Evolutionary conservation across 2,888 invertebrate species (phyloP).

Genomic region (Zonitis immaculata): DNA sequence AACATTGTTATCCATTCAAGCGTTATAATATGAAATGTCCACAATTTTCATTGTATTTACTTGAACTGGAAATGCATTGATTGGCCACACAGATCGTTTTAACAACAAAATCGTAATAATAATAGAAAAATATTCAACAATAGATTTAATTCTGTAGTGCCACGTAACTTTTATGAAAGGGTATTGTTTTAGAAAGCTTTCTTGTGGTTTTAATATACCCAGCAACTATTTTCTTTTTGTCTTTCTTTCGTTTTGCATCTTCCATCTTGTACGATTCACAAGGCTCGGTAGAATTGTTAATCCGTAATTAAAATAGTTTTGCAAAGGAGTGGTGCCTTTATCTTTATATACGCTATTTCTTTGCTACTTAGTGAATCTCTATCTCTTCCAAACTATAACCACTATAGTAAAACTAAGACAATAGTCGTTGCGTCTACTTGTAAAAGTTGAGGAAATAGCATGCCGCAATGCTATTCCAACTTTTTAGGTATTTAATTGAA

Average conservation of each 20-base stretch:
- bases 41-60: conserved; percentile 39
- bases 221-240: conserved; percentile 24
- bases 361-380: conserved; percentile 33
- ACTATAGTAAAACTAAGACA: conserved; percentile 23
- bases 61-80: conserved; percentile 30
- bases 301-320: conserved; percentile 34
- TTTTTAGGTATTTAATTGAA: conserved; percentile 42
- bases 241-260: too few species aligned
- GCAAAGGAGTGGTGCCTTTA: conserved; percentile 26
- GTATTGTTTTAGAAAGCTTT: conserved; percentile 10
- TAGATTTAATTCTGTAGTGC: not conserved
- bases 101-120: not conserved
- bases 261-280: not conserved
- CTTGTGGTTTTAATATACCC: conserved; percentile 18
- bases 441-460: conserved; percentile 36
- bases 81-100: conserved; percentile 14
- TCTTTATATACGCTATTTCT: conserved; percentile 27
- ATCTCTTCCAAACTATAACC: conserved; percentile 2
- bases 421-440: conserved; percentile 32
- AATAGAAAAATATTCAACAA: not conserved
- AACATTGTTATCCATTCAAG: conserved; percentile 37
- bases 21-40: conserved; percentile 44
- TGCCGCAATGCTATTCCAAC: conserved; percentile 30
- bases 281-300: conserved; percentile 24
- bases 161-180: not conserved